phyloP scores from a whole-genome alignment of 2,888 invertebrate species.

The Ectemnius lituratus region DNA sequence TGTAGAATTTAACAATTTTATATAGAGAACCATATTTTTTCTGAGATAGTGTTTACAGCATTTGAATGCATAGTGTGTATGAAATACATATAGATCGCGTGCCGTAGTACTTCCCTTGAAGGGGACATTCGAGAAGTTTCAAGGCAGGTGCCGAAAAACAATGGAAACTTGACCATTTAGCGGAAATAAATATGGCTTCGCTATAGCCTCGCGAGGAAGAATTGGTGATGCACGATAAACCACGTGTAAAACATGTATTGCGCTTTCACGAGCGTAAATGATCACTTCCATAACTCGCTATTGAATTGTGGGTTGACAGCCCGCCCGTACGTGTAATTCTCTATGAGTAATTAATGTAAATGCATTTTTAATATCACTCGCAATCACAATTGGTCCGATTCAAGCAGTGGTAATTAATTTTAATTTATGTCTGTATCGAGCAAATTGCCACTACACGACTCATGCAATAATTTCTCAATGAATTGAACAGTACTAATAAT shows the following conservation, averaged over 20 bases:
- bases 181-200: constrained; percentile 47
- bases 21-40: constrained; percentile 75
- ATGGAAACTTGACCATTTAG: constrained; percentile 58
- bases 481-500: too few relatives aligned
- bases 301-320: too few relatives aligned
- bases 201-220: constrained; percentile 28
- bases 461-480: too few relatives aligned
- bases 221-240: constrained; percentile 2
- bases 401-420: background rate
- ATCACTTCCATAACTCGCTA: constrained; percentile 43
- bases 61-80: constrained; percentile 61
- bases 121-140: constrained; percentile 69
- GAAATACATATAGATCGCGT: constrained; percentile 48
- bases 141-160: constrained; percentile 64
- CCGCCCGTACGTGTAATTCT: constrained; percentile 49
- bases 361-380: constrained; percentile 49
- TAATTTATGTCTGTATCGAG: too few relatives aligned
- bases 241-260: constrained; percentile 13
- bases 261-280: constrained; percentile 22
- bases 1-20: constrained; percentile 68
- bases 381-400: background rate
- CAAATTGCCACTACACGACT: too few relatives aligned
- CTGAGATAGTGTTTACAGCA: constrained; percentile 71
- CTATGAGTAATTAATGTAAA: constrained; percentile 48
- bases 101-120: constrained; percentile 48